phyloP scores from a whole-genome alignment of 64 coral and sea anemone species.

The Montipora sp. region DNA sequence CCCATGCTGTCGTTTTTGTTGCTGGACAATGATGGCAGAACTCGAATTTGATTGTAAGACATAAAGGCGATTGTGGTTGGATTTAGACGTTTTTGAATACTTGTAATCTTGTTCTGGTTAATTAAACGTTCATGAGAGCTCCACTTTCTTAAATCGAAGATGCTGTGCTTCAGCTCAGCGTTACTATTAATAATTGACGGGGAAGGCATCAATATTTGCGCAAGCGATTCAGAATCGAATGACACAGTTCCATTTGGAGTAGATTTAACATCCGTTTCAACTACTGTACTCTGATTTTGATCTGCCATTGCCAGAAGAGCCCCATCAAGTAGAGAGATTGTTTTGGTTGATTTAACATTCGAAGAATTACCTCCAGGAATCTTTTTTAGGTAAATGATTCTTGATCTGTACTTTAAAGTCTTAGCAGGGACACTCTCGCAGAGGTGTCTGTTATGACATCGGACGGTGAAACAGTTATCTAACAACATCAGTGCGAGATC shows the following conservation, averaged over 20 bases:
- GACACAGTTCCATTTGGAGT: background rate
- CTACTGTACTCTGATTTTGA: background rate
- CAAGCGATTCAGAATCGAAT: constrained; percentile 16
- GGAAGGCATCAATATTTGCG: background rate
- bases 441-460: constrained; percentile 62
- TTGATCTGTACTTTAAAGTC: constrained; percentile 68
- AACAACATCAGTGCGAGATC: constrained; percentile 88
- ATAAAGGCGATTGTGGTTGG: background rate
- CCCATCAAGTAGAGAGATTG: background rate
- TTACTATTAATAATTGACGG: background rate
- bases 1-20: background rate
- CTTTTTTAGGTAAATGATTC: constrained; percentile 73
- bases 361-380: background rate
- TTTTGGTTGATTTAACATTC: background rate
- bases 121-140: no score
- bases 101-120: background rate
- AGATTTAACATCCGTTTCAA: background rate
- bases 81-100: background rate
- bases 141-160: background rate
- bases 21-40: background rate
- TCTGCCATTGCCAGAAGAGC: constrained; percentile 6
- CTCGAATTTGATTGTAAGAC: background rate
- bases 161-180: background rate
- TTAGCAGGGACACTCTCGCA: constrained; percentile 80
- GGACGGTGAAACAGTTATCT: constrained; percentile 81